phyloP scores from a whole-genome alignment of 37 sponge, comb jelly and placozoan genomes.

The Bolinopsis microptera region DNA sequence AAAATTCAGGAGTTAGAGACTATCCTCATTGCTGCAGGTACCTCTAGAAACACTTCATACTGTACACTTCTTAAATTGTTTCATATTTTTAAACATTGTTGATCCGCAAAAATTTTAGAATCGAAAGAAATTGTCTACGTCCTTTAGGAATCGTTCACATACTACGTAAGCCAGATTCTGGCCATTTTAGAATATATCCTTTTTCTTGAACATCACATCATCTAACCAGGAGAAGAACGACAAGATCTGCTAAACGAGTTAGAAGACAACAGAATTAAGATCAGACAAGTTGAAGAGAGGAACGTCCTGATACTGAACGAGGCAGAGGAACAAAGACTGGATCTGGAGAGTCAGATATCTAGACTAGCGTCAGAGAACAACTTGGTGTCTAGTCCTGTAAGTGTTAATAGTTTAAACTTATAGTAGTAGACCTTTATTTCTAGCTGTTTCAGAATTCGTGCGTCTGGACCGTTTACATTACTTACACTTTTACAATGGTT shows the following conservation, averaged over 20 bases:
- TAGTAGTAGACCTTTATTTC: neutral
- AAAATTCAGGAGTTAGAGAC: neutral
- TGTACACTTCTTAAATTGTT: too few relatives aligned
- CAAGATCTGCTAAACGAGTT: neutral
- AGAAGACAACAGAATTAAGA: neutral
- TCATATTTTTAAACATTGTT: too few relatives aligned
- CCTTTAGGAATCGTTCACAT: too few relatives aligned
- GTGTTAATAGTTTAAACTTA: neutral
- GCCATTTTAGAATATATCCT: too few relatives aligned
- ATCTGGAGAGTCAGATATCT: neutral
- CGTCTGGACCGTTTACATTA: too few relatives aligned
- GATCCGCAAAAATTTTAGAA: too few relatives aligned
- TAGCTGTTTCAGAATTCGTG: too few relatives aligned
- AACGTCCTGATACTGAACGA: neutral
- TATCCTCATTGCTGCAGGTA: slow-evolving; percentile 40
- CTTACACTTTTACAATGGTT: too few relatives aligned
- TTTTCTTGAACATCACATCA: too few relatives aligned
- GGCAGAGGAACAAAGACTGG: slow-evolving; percentile 51
- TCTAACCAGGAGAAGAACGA: slow-evolving; percentile 39
- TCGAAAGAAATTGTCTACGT: too few relatives aligned
- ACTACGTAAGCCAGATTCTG: too few relatives aligned
- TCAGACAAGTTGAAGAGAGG: neutral
- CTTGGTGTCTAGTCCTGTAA: slow-evolving; percentile 8
- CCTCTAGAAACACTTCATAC: neutral
- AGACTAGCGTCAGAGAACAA: neutral